Evolutionary conservation across 2,797 vertebrate genomes (phyloP).

Genomic region (Parauchenoglanis ngamensis): DNA sequence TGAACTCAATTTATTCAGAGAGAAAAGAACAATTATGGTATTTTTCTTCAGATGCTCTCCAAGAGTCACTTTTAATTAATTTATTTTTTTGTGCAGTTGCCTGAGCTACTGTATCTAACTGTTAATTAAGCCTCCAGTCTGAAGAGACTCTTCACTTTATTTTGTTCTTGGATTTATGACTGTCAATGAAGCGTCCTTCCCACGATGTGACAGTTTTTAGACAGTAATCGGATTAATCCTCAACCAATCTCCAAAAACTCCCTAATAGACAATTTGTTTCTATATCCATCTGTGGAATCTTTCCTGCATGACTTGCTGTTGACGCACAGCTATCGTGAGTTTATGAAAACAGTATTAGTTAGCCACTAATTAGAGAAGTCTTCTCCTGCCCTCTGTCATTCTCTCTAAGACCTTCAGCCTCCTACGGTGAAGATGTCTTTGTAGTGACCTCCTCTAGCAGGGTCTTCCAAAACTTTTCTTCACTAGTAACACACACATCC

Average conservation of each 20-base stretch:
- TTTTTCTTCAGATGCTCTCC: conserved; percentile 7
- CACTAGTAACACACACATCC: conserved; percentile 8
- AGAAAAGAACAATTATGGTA: not conserved
- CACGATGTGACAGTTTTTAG: not conserved
- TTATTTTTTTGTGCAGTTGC: not conserved
- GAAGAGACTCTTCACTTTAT: conserved; percentile 16
- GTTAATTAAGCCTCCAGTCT: conserved; percentile 31
- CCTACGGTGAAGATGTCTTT: conserved; percentile 9
- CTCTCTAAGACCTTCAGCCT: not conserved
- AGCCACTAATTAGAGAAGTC: conserved; percentile 18
- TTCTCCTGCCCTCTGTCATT: not conserved
- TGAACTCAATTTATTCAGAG: not conserved
- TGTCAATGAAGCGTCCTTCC: not conserved
- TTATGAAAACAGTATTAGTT: not conserved
- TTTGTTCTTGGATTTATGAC: conserved; percentile 20
- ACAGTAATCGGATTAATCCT: conserved; percentile 4
- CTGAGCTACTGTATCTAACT: not conserved
- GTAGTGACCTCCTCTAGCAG: conserved; percentile 7
- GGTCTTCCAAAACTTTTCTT: conserved; percentile 30
- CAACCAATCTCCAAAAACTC: not conserved
- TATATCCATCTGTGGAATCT: not conserved
- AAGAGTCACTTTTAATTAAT: not conserved
- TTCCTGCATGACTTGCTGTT: conserved; percentile 18
- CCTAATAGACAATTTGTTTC: conserved; percentile 10
- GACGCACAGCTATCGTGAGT: conserved; percentile 10